These are phyloP conservation scores for Malacosoma neustria DNA, from an alignment of 2,888 invertebrate genomes.

Conservation along the genomic window DNA sequence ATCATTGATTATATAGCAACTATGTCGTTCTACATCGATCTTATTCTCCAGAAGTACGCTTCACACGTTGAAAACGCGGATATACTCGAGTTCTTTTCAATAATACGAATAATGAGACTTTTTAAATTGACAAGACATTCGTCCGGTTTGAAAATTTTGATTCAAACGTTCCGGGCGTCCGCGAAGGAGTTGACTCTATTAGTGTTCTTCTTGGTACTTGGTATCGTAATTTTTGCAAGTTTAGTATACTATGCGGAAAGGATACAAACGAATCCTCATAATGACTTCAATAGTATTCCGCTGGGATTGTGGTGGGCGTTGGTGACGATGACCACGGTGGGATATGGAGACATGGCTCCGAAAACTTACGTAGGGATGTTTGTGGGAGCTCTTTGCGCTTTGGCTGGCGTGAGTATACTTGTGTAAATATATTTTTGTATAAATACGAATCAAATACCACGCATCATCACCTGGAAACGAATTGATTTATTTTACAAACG, in stretches of 20 bases:
- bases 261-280: conserved; percentile 95
- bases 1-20: conserved; percentile 99
- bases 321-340: conserved; percentile 99
- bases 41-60: conserved; percentile 91
- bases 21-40: conserved; percentile 97
- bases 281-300: conserved; percentile 98
- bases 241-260: conserved; percentile 98
- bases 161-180: conserved; percentile 97
- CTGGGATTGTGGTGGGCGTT: conserved; percentile 99
- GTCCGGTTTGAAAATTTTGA: conserved; percentile 97
- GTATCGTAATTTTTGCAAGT: conserved; percentile 98
- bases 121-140: conserved; percentile 98
- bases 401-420: conserved; percentile 91
- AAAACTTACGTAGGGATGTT: conserved; percentile 99
- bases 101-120: conserved; percentile 97
- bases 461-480: no score
- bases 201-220: conserved; percentile 97
- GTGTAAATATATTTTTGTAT: no score
- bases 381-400: conserved; percentile 97
- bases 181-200: conserved; percentile 96
- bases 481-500: no score
- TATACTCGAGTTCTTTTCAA: conserved; percentile 97
- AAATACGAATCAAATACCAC: no score
- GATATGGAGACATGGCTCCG: conserved; percentile 99
- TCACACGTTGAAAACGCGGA: conserved; percentile 95